phyloP scores from a whole-genome alignment of 1,140 invertebrate species.

The Adoxophyes honmai region DNA sequence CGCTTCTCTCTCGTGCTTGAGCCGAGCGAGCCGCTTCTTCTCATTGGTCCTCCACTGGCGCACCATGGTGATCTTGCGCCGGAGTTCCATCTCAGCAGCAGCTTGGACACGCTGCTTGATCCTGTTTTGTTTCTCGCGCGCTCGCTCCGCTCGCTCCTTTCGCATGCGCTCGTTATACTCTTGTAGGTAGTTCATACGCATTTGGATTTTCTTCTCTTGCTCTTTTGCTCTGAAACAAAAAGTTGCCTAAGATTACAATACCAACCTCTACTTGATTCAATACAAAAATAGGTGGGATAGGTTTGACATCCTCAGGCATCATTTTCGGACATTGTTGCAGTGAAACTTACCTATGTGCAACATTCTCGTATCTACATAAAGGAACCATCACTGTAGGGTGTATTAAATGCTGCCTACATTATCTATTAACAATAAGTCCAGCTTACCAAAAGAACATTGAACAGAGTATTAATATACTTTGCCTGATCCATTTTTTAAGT shows the following conservation, averaged over 20 bases:
- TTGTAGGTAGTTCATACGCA: conserved; percentile 56
- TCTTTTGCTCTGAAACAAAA: conserved; percentile 51
- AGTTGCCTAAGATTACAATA: background rate
- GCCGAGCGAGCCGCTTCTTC: conserved; percentile 51
- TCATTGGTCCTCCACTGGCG: conserved; percentile 62
- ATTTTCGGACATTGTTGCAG: too few species aligned
- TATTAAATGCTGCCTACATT: too few species aligned
- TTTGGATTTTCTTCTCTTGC: conserved; percentile 61
- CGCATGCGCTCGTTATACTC: conserved; percentile 63
- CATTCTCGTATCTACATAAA: too few species aligned
- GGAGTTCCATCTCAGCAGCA: conserved; percentile 62
- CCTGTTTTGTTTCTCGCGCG: conserved; percentile 49
- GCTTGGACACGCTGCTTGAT: conserved; percentile 53
- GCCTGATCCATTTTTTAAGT: too few species aligned
- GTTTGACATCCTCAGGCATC: too few species aligned
- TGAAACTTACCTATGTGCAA: too few species aligned
- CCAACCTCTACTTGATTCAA: too few species aligned
- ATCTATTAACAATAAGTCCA: too few species aligned
- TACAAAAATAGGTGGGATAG: too few species aligned
- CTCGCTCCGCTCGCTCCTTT: conserved; percentile 45
- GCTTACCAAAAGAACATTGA: too few species aligned
- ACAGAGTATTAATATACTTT: too few species aligned
- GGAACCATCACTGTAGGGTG: too few species aligned
- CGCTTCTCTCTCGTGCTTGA: conserved; percentile 49
- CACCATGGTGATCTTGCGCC: conserved; percentile 66